phyloP scores from a whole-genome alignment of 53 echinoderm and acorn worm genomes.

The Crossaster papposus region DNA sequence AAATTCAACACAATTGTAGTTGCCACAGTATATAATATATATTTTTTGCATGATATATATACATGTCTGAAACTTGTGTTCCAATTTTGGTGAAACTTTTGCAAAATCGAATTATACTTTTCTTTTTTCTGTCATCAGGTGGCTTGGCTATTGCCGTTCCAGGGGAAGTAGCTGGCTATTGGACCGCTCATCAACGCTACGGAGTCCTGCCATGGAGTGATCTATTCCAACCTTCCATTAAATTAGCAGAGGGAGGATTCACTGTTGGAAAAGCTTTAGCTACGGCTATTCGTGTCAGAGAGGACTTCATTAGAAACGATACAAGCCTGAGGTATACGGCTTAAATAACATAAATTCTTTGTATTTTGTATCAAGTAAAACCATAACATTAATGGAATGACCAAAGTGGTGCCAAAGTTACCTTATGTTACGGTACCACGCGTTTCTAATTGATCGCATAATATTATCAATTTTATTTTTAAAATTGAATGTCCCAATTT shows the following conservation, averaged over 20 bases:
- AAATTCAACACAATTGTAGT: no score
- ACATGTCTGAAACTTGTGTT: no score
- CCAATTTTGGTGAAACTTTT: not conserved
- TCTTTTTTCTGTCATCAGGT: conserved; percentile 41
- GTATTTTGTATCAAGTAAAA: not conserved
- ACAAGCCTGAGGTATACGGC: conserved; percentile 52
- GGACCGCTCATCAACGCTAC: conserved; percentile 62
- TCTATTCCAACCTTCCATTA: conserved; percentile 69
- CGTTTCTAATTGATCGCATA: no score
- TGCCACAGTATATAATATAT: no score
- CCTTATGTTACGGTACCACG: no score
- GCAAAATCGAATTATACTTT: not conserved
- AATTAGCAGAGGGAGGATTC: conserved; percentile 70
- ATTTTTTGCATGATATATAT: no score
- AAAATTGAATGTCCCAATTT: no score
- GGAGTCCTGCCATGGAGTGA: conserved; percentile 70
- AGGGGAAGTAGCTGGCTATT: conserved; percentile 74
- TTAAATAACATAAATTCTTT: not conserved
- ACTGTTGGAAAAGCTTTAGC: conserved; percentile 25
- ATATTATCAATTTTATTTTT: not conserved
- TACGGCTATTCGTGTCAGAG: conserved; percentile 24
- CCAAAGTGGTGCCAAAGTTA: no score
- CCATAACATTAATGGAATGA: not conserved
- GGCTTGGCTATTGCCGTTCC: conserved; percentile 78
- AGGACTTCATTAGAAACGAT: conserved; percentile 36